phyloP scores from a whole-genome alignment of 2,113 vertebrate genomes.

The Mixornis gularis region DNA sequence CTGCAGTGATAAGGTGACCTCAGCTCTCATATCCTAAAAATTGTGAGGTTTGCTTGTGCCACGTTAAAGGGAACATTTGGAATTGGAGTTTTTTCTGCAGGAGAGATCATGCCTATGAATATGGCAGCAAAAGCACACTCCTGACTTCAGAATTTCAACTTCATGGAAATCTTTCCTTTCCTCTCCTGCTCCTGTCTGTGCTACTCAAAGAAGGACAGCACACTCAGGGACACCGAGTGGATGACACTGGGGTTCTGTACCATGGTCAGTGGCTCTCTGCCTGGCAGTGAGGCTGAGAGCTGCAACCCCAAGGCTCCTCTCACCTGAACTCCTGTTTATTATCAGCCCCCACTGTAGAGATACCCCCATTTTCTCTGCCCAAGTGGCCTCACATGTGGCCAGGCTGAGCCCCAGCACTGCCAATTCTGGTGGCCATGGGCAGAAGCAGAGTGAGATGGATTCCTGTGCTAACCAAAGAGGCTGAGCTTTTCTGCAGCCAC shows the following conservation, averaged over 20 bases:
- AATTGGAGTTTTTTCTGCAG: neutral
- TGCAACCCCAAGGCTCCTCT: neutral
- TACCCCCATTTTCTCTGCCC: neutral
- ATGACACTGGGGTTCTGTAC: neutral
- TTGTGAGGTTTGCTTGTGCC: neutral
- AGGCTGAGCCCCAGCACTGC: neutral
- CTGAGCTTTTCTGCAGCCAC: neutral
- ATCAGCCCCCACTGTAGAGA: neutral
- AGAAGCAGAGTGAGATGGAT: neutral
- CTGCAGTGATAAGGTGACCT: neutral
- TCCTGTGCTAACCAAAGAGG: neutral
- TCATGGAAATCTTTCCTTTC: neutral
- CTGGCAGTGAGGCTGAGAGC: neutral
- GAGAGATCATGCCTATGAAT: rapidly evolving
- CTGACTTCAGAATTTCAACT: neutral
- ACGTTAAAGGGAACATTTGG: neutral
- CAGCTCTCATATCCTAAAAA: neutral
- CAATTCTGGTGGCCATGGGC: neutral
- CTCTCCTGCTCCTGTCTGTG: neutral
- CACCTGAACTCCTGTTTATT: neutral
- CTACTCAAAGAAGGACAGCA: neutral
- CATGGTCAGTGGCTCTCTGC: rapidly evolving
- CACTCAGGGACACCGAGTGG: rapidly evolving
- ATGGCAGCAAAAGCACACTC: neutral
- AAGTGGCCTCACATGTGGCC: neutral